Evolutionary conservation across 2,113 vertebrate genomes (phyloP).

Genomic region (Thymallus thymallus): DNA sequence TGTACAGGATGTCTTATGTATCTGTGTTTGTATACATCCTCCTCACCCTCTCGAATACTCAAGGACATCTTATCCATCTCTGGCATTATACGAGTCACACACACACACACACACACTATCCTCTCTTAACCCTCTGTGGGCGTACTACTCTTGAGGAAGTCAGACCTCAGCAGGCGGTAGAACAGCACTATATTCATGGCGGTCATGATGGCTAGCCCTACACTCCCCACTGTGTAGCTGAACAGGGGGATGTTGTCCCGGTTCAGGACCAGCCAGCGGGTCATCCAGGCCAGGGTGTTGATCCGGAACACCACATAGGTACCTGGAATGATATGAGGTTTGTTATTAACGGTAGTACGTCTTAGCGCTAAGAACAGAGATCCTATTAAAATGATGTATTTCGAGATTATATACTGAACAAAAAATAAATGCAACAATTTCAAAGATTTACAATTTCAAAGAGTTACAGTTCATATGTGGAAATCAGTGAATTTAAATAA

Average conservation of each 20-base stretch:
- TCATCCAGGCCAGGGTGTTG: constrained; percentile 90
- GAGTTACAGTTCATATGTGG: too few relatives aligned
- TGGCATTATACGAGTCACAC: too few relatives aligned
- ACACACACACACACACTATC: too few relatives aligned
- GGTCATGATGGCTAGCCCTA: constrained; percentile 85
- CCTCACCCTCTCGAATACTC: background rate
- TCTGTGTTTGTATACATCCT: background rate
- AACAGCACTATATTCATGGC: constrained; percentile 83
- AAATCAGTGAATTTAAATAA: too few relatives aligned
- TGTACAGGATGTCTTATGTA: background rate
- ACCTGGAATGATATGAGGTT: background rate
- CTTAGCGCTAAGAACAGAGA: too few relatives aligned
- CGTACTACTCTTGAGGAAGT: constrained; percentile 76
- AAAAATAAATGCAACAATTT: too few relatives aligned
- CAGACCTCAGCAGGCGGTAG: constrained; percentile 79
- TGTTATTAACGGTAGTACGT: too few relatives aligned
- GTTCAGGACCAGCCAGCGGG: constrained; percentile 84
- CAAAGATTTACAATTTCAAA: too few relatives aligned
- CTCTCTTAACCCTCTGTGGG: too few relatives aligned
- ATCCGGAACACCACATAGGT: constrained; percentile 90
- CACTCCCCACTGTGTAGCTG: constrained; percentile 79
- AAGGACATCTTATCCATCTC: too few relatives aligned
- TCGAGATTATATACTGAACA: too few relatives aligned
- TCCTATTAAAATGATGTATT: too few relatives aligned
- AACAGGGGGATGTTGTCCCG: constrained; percentile 75